Evolutionary conservation across 2,797 vertebrate genomes (phyloP), one percentile per base, ranked within the genome.

Genomic region (Centropyge bicolor): DNA sequence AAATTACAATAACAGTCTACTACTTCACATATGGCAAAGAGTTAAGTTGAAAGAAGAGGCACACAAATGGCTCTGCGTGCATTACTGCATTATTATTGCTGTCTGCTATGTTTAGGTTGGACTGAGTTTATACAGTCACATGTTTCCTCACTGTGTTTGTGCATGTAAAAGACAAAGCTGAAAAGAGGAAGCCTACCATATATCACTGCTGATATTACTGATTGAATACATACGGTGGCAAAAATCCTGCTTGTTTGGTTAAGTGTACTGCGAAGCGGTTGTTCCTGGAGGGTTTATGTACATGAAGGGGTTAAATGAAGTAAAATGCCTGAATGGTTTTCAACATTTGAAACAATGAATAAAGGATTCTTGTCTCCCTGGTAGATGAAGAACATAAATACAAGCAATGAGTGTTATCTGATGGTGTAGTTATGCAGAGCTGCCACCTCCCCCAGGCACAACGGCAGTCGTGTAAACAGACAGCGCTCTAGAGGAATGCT

Each of bases 401-500:
- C 74, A 80, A 84, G 80, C 80, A 71, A 73, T 82, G 84, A 87
- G 81, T 85, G 90, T 92, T 93, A 92, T 94, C 90, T 93, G 90
- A 91, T 88, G 84, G 84, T 87, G 86, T 88, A 90, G 86, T 86
- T 91, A 90, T 92, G 91, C 73, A 51, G 81, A 74, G 74, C 89
- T 81, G 76, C 89, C 83, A 76, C 86, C 88, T 78, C 91, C 88
- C 90, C 90, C 88, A 76, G 67, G 81, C 83, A 43, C 89, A 88
- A 91, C 88, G 75, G 90, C 90, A 86, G 91, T 94, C 92, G 83
- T 94, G 92, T 96, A 96, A 95, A 96, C 95, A 96, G 92, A 94
- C 93, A 93, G 87, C 76, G 76, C 89, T 93, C 91, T 83, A 46
- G 93, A 95, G 94, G 94, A 96, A 95, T 94, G 91, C 93, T 95